Evolutionary conservation across 2,113 vertebrate genomes (phyloP), one percentile per base, ranked within the genome.

Genomic region (Illadopsis cleaveri): DNA sequence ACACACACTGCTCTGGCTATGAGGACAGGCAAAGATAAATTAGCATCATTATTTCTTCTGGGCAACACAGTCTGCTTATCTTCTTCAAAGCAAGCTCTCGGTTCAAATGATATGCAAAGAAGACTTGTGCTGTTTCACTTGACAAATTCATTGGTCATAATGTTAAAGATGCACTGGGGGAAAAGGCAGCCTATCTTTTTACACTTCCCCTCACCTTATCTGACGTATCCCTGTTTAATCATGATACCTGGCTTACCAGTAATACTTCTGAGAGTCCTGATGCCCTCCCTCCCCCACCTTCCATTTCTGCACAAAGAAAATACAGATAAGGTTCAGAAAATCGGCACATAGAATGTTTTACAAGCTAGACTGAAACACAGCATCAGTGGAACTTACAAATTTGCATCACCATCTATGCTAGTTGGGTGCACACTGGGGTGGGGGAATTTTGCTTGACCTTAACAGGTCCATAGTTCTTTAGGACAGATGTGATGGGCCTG

Each of bases 101-200:
- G 93, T 95, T 97, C 95, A 96, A 96, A 95, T 88, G 96, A 97
- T 94, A 97, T 94, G 95, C 95, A 97, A 96, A 97, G 94, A 96
- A 8, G 82, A 86, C 90, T 84, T 82, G 68, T 40, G 80, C 90
- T 88, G 88, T 95, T 97, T 94, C 93, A 95, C 95, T 91, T 97
- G 97, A 98, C 92, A 98, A 98, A 97, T 96, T 83, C 85, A 87
- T 72, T 82, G 96, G 97, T 97, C 97, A 96, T 88, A 98, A 97
- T 96, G 95, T 96, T 96, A 97, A 96, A 98, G 93, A 98, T 82
- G 97, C 92, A 96, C 58, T 27, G 33, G 66, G 75, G 75, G 22
- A 89, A 96, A 93, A 96, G 65, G 65, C 81, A 96, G 76, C 83
- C 4, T 97, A 97, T 98, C 93, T 97, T 95, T 94, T 91, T 93